Evolutionary conservation across 2,888 invertebrate genomes (phyloP).

Genomic region (Archips xylosteana): DNA sequence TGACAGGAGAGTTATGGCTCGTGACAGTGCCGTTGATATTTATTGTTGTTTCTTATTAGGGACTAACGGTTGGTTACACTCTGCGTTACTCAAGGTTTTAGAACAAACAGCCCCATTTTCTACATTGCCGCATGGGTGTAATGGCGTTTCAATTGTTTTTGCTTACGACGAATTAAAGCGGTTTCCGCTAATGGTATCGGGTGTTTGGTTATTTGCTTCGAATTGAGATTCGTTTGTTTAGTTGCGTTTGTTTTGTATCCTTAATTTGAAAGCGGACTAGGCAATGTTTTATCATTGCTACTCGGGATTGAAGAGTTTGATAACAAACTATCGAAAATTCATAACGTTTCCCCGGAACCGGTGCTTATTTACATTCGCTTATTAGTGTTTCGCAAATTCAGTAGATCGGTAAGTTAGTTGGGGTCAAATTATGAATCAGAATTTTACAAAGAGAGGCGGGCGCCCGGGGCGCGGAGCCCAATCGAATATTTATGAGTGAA

Average conservation of each 20-base stretch:
- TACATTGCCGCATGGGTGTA: slow-evolving; percentile 26
- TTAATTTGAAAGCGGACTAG: background rate
- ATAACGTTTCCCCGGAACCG: slow-evolving; percentile 10
- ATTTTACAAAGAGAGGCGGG: slow-evolving; percentile 66
- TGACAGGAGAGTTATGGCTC: slow-evolving; percentile 43
- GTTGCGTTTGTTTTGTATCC: background rate
- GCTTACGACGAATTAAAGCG: slow-evolving; percentile 30
- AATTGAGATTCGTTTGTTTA: slow-evolving; percentile 9
- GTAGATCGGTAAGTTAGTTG: slow-evolving; percentile 62
- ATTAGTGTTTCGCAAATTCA: slow-evolving; percentile 64
- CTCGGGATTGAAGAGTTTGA: slow-evolving; percentile 6
- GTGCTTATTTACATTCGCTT: slow-evolving; percentile 49
- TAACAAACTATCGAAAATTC: slow-evolving; percentile 39
- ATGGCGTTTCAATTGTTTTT: slow-evolving; percentile 38
- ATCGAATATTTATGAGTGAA: slow-evolving; percentile 82
- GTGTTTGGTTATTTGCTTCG: background rate
- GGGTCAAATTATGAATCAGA: slow-evolving; percentile 78
- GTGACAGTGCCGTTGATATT: slow-evolving; percentile 34
- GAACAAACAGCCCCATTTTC: slow-evolving; percentile 35
- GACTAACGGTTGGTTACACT: slow-evolving; percentile 26
- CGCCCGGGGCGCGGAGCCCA: slow-evolving; percentile 58
- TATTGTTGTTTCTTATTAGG: slow-evolving; percentile 40
- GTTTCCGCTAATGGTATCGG: slow-evolving; percentile 25
- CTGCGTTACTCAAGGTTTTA: slow-evolving; percentile 27
- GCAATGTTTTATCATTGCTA: background rate